Percentiles rank a stretch among this genome's conserved stretches.
phyloP scores from a whole-genome alignment of 2,797 vertebrate genomes.

The Vespertilio murinus region DNA sequence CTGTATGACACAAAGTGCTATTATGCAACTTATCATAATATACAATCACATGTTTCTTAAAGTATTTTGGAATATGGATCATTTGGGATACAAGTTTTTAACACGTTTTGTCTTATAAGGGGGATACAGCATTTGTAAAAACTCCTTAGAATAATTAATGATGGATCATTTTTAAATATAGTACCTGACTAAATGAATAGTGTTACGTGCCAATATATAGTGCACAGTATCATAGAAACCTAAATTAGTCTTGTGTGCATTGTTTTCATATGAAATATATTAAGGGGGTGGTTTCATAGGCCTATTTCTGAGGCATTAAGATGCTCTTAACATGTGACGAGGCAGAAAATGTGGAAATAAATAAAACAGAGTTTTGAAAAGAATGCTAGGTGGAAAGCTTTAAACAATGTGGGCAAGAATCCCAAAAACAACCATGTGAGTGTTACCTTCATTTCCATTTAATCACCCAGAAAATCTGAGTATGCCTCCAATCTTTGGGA shows the following conservation, averaged over 20 bases:
- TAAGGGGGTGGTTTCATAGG: constrained; percentile 73
- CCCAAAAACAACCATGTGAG: constrained; percentile 20
- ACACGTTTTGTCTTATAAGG: constrained; percentile 58
- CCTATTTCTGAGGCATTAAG: constrained; percentile 70
- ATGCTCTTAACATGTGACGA: constrained; percentile 69
- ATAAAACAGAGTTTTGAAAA: constrained; percentile 53
- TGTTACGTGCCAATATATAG: constrained; percentile 69
- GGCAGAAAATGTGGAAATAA: constrained; percentile 74
- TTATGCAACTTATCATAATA: background rate
- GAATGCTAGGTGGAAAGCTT: constrained; percentile 42
- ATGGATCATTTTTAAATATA: constrained; percentile 73
- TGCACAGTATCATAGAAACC: constrained; percentile 51
- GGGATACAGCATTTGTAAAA: constrained; percentile 53
- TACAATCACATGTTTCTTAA: background rate
- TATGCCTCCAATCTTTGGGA: constrained; percentile 28
- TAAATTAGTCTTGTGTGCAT: constrained; percentile 74
- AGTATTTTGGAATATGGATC: constrained; percentile 25
- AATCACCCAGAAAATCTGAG: constrained; percentile 63
- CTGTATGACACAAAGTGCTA: constrained; percentile 11
- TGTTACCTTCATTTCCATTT: constrained; percentile 62
- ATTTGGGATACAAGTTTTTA: constrained; percentile 63
- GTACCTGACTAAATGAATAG: constrained; percentile 74
- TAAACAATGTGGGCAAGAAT: constrained; percentile 68
- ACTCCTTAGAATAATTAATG: constrained; percentile 79
- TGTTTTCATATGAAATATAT: constrained; percentile 61